These are phyloP conservation scores for Drosophila ercepeae DNA, from an alignment of 1,140 invertebrate species.

Conservation along the genomic window DNA sequence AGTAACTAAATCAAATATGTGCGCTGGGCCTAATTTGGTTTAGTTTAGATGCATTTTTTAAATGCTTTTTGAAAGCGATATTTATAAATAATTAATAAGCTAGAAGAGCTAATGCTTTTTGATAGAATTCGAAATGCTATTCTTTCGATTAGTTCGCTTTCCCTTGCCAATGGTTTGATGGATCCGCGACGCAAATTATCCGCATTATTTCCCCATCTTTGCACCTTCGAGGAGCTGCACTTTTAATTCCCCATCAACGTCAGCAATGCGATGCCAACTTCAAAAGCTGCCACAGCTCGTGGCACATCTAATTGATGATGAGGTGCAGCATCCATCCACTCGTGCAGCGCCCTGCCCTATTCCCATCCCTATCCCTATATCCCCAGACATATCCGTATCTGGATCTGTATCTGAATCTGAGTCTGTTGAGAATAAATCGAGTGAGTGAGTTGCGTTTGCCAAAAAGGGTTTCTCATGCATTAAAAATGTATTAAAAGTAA, in stretches of 20 bases:
- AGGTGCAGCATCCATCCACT: constrained; percentile 33
- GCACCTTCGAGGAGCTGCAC: constrained; percentile 39
- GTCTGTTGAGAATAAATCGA: constrained; percentile 62
- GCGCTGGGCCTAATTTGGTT: constrained; percentile 63
- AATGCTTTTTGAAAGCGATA: not conserved
- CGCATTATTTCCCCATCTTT: constrained; percentile 47
- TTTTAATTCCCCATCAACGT: constrained; percentile 40
- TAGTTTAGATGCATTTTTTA: constrained; percentile 67
- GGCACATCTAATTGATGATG: constrained; percentile 66
- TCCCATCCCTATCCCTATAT: constrained; percentile 17
- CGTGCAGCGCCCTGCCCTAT: constrained; percentile 18
- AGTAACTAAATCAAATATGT: constrained; percentile 76
- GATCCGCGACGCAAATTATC: constrained; percentile 33
- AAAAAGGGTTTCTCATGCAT: constrained; percentile 57
- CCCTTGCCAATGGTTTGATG: constrained; percentile 6
- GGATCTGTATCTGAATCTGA: constrained; percentile 23
- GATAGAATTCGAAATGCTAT: too few relatives aligned
- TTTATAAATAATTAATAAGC: not conserved
- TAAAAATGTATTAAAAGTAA: constrained; percentile 74
- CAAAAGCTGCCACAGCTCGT: constrained; percentile 48
- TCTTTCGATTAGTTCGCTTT: too few relatives aligned
- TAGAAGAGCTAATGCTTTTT: not conserved
- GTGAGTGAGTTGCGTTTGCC: constrained; percentile 46
- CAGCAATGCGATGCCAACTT: constrained; percentile 27
- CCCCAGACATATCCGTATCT: constrained; percentile 9